These are phyloP conservation scores for Acanthiza pusilla DNA, from an alignment of 2,797 vertebrate species.

Conservation along the genomic window DNA sequence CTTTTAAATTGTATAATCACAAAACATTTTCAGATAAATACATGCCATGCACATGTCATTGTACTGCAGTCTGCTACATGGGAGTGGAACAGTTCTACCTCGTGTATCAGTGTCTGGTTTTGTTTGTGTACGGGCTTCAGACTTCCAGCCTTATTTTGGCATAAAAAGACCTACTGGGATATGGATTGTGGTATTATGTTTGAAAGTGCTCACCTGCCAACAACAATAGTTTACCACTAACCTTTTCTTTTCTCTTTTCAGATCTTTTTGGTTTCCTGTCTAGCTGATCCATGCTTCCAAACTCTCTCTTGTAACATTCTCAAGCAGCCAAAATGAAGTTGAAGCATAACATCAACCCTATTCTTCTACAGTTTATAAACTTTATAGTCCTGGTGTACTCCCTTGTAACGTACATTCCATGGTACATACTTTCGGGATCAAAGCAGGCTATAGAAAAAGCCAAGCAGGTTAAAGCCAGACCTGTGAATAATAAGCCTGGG, in stretches of 20 bases:
- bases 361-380: conserved; percentile 85
- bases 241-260: conserved; percentile 32
- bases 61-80: neutral
- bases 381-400: conserved; percentile 84
- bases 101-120: fast-evolving
- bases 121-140: neutral
- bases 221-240: neutral
- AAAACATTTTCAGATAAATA: neutral
- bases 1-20: neutral
- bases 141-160: neutral
- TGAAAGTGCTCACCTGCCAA: neutral
- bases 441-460: conserved; percentile 78
- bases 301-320: conserved; percentile 34
- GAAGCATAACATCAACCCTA: conserved; percentile 87
- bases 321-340: conserved; percentile 82
- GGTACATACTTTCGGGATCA: conserved; percentile 77
- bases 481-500: conserved; percentile 75
- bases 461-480: conserved; percentile 80
- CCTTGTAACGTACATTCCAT: conserved; percentile 83
- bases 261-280: conserved; percentile 42
- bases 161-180: neutral
- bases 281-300: conserved; percentile 12
- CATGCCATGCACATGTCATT: fast-evolving
- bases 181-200: neutral
- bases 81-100: neutral